Evolutionary conservation across 2,888 invertebrate genomes (phyloP), one percentile per base, ranked within the genome.

Genomic region (Noctua pronuba): DNA sequence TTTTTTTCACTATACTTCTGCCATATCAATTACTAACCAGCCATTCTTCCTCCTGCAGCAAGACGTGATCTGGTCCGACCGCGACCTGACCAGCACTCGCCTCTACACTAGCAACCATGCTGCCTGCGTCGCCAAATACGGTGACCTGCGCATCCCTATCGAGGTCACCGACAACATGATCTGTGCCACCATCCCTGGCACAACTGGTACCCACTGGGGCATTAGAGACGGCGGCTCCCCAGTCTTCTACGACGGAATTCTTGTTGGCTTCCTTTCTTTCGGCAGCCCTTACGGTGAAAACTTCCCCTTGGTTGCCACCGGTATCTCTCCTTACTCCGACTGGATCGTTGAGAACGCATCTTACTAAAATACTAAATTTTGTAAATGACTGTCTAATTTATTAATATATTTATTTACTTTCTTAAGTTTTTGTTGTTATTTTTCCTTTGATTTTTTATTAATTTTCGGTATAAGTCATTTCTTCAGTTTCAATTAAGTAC

Each of bases 201-300:
- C 80, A 0, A 69, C 86, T 5, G 92, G 92, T 18, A 81, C 84
- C 0, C 92, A 92, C 66, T 89, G 92, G 35, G 88, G 90, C 52
- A 78, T 88, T n/a, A 88, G 90, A 8, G 94, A 97, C 88, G 92
- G 93, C 69, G 97, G 96, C 10, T 95, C 95, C n/a, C 95, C 97
- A 31, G 82, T 96, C 79, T 94, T 92, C 85, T 92, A 91, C 83
- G 89, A 88, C 64, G 91, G 91, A 66, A 87, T 91, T 82, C 88
- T 94, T 78, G 91, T 96, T 83, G 95, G 95, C 16, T 44, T 85
- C n/a, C 55, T 76, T 16, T 0, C 80, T 8, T 80, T 74, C 16
- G 85, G 85, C 35, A 75, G 67, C 16, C 85, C 86, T 2, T 28
- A 46, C 16, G 66, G 67, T 11, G 52, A 44, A 0, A 62, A 67